Evolutionary conservation across 2,113 vertebrate genomes (phyloP).

Genomic region (Amblyopsis rosae): DNA sequence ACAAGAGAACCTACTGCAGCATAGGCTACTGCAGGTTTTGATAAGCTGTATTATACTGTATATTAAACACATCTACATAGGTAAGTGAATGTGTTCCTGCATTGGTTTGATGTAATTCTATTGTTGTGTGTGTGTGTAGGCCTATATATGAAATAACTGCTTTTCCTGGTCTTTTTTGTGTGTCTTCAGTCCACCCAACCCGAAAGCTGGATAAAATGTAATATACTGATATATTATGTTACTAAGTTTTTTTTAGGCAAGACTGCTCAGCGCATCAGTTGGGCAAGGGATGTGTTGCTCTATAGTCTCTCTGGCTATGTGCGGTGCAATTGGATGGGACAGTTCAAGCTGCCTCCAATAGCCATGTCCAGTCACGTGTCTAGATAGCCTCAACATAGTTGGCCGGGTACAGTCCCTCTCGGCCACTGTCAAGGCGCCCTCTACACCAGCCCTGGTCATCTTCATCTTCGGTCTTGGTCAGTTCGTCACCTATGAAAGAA

Average conservation of each 20-base stretch:
- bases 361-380: conserved; percentile 62
- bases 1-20: conserved; percentile 59
- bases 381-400: conserved; percentile 98
- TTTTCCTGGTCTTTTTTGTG: conserved; percentile 53
- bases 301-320: conserved; percentile 81
- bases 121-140: conserved; percentile 27
- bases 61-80: conserved; percentile 66
- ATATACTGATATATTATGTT: conserved; percentile 71
- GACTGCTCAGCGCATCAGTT: conserved; percentile 76
- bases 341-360: conserved; percentile 78
- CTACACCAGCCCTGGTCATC: conserved; percentile 98
- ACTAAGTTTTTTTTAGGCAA: conserved; percentile 77
- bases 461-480: conserved; percentile 95
- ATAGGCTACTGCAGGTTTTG: conserved; percentile 50
- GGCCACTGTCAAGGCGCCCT: conserved; percentile 93
- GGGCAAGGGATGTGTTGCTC: conserved; percentile 76
- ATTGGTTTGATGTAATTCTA: conserved; percentile 62
- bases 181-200: conserved; percentile 55
- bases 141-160: conserved; percentile 65
- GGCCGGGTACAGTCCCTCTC: conserved; percentile 94
- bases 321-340: conserved; percentile 71
- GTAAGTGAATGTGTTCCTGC: conserved; percentile 75
- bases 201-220: conserved; percentile 74
- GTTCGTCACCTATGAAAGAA: conserved; percentile 86
- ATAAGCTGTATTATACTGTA: conserved; percentile 61